These are phyloP conservation scores for Mycetomoellerius zeteki DNA, from an alignment of 1,140 invertebrate genomes.

Conservation along the genomic window DNA sequence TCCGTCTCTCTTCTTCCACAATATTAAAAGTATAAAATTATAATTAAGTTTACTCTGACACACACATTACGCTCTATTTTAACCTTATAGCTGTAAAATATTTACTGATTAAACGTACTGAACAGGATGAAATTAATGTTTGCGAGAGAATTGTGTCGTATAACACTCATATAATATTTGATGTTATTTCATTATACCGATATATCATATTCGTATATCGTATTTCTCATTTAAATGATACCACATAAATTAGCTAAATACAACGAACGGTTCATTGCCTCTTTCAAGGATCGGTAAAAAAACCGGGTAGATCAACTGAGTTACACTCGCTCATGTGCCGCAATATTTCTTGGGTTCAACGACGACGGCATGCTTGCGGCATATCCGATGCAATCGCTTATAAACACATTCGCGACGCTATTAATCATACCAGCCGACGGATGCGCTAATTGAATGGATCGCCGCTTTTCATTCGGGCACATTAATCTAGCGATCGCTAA, in stretches of 20 bases:
- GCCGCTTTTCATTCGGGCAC: slow-evolving; percentile 53
- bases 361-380: not conserved
- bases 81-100: not conserved
- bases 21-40: not conserved
- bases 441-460: slow-evolving; percentile 75
- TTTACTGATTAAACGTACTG: slow-evolving; percentile 1
- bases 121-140: slow-evolving; percentile 11
- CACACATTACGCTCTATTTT: not conserved
- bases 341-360: slow-evolving; percentile 24
- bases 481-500: slow-evolving; percentile 61
- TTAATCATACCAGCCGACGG: slow-evolving; percentile 72
- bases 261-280: not conserved
- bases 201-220: not conserved
- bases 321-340: not conserved
- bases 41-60: not conserved
- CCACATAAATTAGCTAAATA: slow-evolving; percentile 8
- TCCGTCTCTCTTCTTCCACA: not conserved
- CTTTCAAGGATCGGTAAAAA: not conserved
- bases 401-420: slow-evolving; percentile 65
- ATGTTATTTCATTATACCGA: not conserved
- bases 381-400: slow-evolving; percentile 49
- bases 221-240: slow-evolving; percentile 17
- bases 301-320: not conserved
- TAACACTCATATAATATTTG: not conserved
- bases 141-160: not conserved